Evolutionary conservation across 1,140 invertebrate genomes (phyloP), one percentile per base, ranked within the genome.

Genomic region (Drosophila santomea): DNA sequence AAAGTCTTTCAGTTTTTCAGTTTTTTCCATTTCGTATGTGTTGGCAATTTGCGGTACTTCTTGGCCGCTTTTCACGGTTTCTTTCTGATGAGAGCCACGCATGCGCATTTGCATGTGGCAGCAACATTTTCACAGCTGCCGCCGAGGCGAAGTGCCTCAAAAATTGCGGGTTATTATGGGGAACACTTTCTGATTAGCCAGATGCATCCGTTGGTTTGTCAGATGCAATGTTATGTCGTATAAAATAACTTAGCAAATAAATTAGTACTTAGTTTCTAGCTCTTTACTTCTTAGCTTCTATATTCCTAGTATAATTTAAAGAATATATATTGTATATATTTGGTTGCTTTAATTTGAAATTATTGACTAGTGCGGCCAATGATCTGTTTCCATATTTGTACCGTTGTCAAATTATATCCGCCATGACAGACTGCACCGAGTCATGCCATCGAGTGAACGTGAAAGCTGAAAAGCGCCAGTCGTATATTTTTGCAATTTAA

Each of bases 21-120:
- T 39, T 63, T n/a, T 67, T 20, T 51, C n/a, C 10, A 25, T 38
- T 51, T 14, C 35, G 32, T 43, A 41, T 61, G 28, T 63, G 20
- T 25, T 58, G 45, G 20, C 72, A 32, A 76, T 59, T 76, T 14
- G 48, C 25, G 7, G 41, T 61, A 35, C 20, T 56, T 50, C 35
- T 23, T 28, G 52, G 15, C 12, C 28, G 14, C 55, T 58, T 45
- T 63, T 75, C 71, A 43, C 43, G 48, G 32, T 25, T 69, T 54
- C 35, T 41, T 61, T 66, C 47, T 64, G 64, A 63, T 61, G 72
- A 52, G 51, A 39, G 59, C 57, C 66, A 72, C 78, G 79, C 83
- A 86, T 76, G 83, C 82, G 73, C 61, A 75, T 80, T 88, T 83
- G 83, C 84, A 89, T 90, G 72, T 73, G 68, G 58, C 41, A 28